Evolutionary conservation across 2,888 invertebrate genomes (phyloP).

Genomic region (Dione juno): DNA sequence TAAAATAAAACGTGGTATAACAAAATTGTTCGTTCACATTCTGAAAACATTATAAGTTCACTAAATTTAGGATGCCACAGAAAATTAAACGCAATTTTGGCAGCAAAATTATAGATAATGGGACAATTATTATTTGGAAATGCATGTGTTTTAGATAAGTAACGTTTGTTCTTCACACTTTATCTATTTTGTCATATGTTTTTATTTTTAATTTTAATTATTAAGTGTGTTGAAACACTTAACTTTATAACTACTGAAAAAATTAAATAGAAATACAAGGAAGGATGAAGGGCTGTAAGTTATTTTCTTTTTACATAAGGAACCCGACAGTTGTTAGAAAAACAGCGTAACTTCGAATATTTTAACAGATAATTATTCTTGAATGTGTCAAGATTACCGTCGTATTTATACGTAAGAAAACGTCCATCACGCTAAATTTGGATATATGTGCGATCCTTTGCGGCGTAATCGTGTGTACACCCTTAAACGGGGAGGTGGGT

Average conservation of each 20-base stretch:
- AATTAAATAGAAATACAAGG: too few species aligned
- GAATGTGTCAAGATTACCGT: conserved; percentile 42
- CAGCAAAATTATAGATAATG: conserved; percentile 38
- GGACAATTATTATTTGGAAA: conserved; percentile 11
- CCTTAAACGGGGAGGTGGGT: conserved; percentile 57
- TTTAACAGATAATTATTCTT: conserved; percentile 33
- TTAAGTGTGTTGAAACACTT: too few species aligned
- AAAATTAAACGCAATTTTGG: conserved; percentile 41
- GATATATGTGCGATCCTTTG: conserved; percentile 79
- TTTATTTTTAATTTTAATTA: background rate
- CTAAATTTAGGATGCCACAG: conserved; percentile 42
- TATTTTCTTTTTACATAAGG: too few species aligned
- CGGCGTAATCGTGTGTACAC: conserved; percentile 74
- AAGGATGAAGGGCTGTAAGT: too few species aligned
- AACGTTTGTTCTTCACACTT: background rate
- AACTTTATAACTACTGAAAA: too few species aligned
- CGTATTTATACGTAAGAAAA: conserved; percentile 63
- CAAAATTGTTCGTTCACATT: conserved; percentile 40
- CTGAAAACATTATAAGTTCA: conserved; percentile 43
- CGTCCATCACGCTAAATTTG: conserved; percentile 81
- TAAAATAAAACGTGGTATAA: conserved; percentile 42
- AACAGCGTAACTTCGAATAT: background rate
- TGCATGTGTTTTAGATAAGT: conserved; percentile 15
- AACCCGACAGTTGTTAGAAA: background rate
- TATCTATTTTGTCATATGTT: background rate